A percentile compares a stretch with the other conserved stretches of the same genome.
phyloP scores from a whole-genome alignment of 2,113 vertebrate genomes.

The Platycercus adscitus region DNA sequence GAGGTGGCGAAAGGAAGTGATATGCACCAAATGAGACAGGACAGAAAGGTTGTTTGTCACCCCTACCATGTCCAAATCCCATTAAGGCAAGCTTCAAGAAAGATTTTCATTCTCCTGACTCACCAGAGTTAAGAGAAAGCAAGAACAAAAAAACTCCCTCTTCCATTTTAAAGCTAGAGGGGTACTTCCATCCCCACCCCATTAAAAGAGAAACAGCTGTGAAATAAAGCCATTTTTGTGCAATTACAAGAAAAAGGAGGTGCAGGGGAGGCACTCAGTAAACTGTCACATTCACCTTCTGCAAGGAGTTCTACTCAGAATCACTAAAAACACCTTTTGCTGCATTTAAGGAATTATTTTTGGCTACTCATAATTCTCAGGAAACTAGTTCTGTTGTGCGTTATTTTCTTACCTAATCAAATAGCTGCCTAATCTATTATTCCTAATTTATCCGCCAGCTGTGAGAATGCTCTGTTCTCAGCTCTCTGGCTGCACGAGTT shows the following conservation, averaged over 20 bases:
- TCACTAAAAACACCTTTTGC: background rate
- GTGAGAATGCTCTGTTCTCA: background rate
- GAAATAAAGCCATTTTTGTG: background rate
- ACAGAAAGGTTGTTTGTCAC: background rate
- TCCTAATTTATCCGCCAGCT: background rate
- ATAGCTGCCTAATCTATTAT: background rate
- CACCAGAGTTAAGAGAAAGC: rapidly evolving
- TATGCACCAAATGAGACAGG: background rate
- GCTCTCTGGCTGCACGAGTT: background rate
- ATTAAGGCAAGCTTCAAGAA: background rate
- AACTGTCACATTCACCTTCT: background rate
- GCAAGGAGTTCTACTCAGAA: background rate
- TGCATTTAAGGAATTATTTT: background rate
- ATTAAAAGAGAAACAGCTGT: background rate
- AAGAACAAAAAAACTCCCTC: background rate
- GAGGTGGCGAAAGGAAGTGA: background rate
- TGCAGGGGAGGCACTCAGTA: rapidly evolving
- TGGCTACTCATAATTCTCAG: background rate
- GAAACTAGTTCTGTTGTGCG: background rate
- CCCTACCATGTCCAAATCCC: background rate
- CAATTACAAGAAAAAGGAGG: rapidly evolving
- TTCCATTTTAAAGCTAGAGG: background rate
- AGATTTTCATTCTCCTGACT: background rate
- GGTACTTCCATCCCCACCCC: background rate
- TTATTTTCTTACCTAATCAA: background rate